Base-by-base conservation (phyloP, 1,140 invertebrate genomes). In the Bombus haemorrhoidalis region DNA sequence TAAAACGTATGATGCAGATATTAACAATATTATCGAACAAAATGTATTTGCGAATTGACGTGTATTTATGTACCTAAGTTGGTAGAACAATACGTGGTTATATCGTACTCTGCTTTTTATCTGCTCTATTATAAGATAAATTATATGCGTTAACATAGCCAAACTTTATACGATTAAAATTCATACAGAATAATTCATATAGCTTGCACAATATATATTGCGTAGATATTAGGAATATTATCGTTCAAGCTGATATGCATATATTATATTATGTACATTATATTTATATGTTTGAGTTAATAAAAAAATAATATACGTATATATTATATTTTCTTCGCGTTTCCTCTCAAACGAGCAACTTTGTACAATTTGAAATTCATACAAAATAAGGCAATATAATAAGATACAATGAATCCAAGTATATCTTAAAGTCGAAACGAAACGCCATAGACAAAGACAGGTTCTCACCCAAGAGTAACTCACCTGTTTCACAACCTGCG, bases 401-500 rank as follows among this genome's bases (percentile, higher is more conserved):
- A 13, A 13, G 9, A 2, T 18, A 34, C 2, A 8, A 75, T 3
- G 32, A 25, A 37, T 53, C 22, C 3, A 28, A 47, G 59, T 8
- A 15, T 12, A 43, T 34, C 13, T 22, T 2, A 34, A 68, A 66
- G 18, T 18, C 28, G n/a, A n/a, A n/a, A 13, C 12, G 9, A 72
- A 25, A n/a, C 22, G 39, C 15, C 13, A 74, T 1, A 10, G 32
- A 82, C 37, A 32, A 47, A 71, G 37, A 43, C 64, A 79, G 64
- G 82, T 84, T 59, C 28, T 47, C n/a, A n/a, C 22, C 1, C n/a
- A 41, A 77, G 34, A 57, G 68, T 47, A 89, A 92, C 92, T 94
- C 94, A 94, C 92, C 94, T 94, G 93, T 95, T 95, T 95, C 94
- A 92, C 94, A 95, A 95, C 93, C 93, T 94, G 94, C 90, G 92